These are phyloP conservation scores for Trididemnum nubilum DNA, from an alignment of 23 tunicate genomes.

Conservation along the genomic window DNA sequence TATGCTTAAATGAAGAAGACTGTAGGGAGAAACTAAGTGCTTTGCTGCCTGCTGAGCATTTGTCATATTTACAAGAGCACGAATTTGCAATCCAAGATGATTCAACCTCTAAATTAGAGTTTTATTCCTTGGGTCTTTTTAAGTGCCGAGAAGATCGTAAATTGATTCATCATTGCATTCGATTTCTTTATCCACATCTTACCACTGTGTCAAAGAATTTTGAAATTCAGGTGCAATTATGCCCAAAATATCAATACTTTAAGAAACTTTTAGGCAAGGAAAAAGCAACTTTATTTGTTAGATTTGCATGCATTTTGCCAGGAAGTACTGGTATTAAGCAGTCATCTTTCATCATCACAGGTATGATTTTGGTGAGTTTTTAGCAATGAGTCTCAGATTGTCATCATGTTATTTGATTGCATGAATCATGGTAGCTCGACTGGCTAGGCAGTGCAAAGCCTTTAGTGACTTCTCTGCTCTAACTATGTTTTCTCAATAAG, in stretches of 20 bases:
- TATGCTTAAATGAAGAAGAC: not conserved
- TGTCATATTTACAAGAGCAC: not conserved
- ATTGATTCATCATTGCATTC: constrained; percentile 30
- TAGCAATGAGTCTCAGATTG: no score
- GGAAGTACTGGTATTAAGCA: not conserved
- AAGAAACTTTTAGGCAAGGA: not conserved
- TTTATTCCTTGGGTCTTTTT: constrained; percentile 43
- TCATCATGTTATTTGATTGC: no score
- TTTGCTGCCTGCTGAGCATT: not conserved
- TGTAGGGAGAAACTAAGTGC: not conserved
- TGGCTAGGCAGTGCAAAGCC: no score
- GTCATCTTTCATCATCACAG: not conserved
- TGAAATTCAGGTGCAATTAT: not conserved
- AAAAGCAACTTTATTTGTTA: not conserved
- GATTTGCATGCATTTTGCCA: not conserved
- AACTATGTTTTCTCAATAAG: no score
- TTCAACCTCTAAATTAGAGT: no score
- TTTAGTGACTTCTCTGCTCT: no score
- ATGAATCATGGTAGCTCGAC: no score
- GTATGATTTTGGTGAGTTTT: not conserved
- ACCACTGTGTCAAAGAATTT: constrained; percentile 1
- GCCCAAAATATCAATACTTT: constrained; percentile 17
- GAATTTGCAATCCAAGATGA: not conserved
- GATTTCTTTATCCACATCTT: constrained; percentile 51
- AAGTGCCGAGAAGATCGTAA: constrained; percentile 24